Conservation (phyloP, 1,140 invertebrate species). For the Hermetia illucens region DNA sequence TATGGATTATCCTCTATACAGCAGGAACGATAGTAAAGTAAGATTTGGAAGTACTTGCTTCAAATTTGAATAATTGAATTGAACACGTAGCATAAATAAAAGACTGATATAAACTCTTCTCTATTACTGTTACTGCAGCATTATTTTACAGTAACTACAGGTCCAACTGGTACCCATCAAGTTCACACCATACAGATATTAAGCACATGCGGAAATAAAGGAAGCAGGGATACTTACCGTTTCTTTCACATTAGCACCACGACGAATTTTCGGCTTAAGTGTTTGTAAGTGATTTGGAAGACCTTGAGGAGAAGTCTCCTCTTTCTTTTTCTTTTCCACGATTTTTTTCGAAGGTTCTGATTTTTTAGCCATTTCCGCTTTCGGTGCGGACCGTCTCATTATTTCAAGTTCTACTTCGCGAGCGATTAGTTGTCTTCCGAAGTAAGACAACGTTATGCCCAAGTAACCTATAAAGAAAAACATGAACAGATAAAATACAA, state of each 20-base stretch:
- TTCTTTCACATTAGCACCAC: slow-evolving; percentile 25
- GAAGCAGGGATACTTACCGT: slow-evolving; percentile 25
- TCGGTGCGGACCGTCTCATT: slow-evolving; percentile 37
- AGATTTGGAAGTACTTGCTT: too few species aligned
- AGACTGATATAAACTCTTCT: too few species aligned
- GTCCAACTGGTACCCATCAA: too few species aligned
- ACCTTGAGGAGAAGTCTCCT: slow-evolving; percentile 12
- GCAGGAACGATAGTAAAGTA: too few species aligned
- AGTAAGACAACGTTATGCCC: slow-evolving; percentile 35
- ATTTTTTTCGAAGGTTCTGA: not conserved
- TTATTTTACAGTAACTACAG: too few species aligned
- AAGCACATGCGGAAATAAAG: too few species aligned
- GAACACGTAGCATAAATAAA: too few species aligned
- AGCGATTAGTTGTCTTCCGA: slow-evolving; percentile 60
- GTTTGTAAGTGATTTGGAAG: slow-evolving; percentile 51
- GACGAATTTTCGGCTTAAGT: slow-evolving; percentile 38
- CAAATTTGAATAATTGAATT: too few species aligned
- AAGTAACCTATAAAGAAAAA: slow-evolving; percentile 11
- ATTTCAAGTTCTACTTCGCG: slow-evolving; percentile 62
- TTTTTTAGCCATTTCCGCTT: slow-evolving; percentile 7
- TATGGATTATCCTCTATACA: too few species aligned
- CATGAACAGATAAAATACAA: not conserved
- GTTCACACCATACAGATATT: too few species aligned
- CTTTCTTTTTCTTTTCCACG: slow-evolving; percentile 1
- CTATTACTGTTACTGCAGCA: too few species aligned